Base-by-base conservation (phyloP, 1,140 invertebrate species). In the Helicoverpa armigera region DNA sequence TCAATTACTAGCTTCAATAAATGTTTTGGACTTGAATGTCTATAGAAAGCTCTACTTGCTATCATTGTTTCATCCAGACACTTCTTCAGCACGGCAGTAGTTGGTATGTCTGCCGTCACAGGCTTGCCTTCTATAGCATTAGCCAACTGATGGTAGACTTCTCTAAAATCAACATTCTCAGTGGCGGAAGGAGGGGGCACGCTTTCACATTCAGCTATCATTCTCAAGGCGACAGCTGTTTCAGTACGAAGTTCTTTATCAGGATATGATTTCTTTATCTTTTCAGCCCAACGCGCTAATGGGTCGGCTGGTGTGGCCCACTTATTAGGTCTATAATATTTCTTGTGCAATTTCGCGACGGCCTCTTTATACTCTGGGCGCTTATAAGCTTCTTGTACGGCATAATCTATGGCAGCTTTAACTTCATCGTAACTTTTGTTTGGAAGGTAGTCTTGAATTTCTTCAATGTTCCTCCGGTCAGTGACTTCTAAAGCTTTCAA, bases 91-190 rank as follows among this genome's bases (percentile, higher is more conserved):
- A 92, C 58, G 50, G 85, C 16, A 69, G 78, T 76, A 9, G 85
- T 80, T 14, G 81, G 65, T 58, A 85, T 83, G 80, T 94, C 86
- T 63, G 89, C 79, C 56, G 72, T 61, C 23, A 94, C 65, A 78
- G 85, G 16, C 87, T 92, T 94, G 2, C 92, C 93, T 86, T 94
- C 93, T 65, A 94, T 86, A 13, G 92, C 91, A 88, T 94, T 93
- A n/a, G 91, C 91, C 69, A 94, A 61, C 54, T 86, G 81, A 76
- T 88, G 80, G 81, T 94, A 94, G 35, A 91, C 70, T 60, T 87
- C 87, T 80, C 80, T 87, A 74, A 94, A 92, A 87, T 94, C 87
- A 76, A 93, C 76, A 65, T 88, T 86, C 60, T 88, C 87, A 74
- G 91, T 89, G 50, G 73, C 85, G 16, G 78, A 48, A 43, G 87